Conservation (phyloP, 2,797 vertebrate species). For the Lithobates pipiens region DNA sequence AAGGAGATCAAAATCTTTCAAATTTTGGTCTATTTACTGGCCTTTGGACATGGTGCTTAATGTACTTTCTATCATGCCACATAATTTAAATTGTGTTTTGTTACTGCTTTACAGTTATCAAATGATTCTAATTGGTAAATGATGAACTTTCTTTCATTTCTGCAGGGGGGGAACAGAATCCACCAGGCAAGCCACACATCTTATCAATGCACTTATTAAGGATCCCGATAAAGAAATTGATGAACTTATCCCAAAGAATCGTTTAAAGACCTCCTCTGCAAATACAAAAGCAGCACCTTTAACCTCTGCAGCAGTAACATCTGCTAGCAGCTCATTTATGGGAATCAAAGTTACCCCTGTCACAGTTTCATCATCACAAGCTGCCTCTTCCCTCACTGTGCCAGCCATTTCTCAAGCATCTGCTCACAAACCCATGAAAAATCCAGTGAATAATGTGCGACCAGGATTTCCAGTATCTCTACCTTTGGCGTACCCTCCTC, state of each 20-base stretch:
- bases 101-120: background rate
- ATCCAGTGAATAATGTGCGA: conserved; percentile 79
- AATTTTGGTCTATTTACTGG: too few relatives aligned
- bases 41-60: too few relatives aligned
- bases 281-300: conserved; percentile 78
- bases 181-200: conserved; percentile 81
- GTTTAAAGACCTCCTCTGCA: conserved; percentile 78
- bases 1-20: too few relatives aligned
- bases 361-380: conserved; percentile 79
- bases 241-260: conserved; percentile 85
- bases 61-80: too few relatives aligned
- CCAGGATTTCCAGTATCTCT: conserved; percentile 83
- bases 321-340: conserved; percentile 76
- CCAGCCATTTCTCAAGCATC: conserved; percentile 79
- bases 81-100: background rate
- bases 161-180: conserved; percentile 82
- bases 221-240: conserved; percentile 85
- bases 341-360: conserved; percentile 80
- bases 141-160: background rate
- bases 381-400: conserved; percentile 76
- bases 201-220: conserved; percentile 83
- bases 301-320: conserved; percentile 73
- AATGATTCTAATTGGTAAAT: background rate
- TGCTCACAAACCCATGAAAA: conserved; percentile 79
- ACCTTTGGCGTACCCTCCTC: conserved; percentile 81